Conservation (phyloP, 2,888 invertebrate genomes). For the Tuta absoluta region DNA sequence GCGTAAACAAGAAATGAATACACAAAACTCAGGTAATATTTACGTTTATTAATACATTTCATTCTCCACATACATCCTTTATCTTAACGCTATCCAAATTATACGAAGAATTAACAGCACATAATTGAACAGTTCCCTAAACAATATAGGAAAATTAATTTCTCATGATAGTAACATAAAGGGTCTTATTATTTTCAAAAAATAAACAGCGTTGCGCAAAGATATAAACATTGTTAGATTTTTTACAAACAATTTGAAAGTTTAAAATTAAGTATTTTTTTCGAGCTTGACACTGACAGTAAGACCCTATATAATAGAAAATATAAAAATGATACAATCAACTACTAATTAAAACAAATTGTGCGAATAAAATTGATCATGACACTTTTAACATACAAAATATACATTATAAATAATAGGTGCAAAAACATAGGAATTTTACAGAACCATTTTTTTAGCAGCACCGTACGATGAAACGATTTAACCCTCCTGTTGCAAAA, state of each 20-base stretch:
- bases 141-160: not conserved
- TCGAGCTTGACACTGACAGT: not conserved
- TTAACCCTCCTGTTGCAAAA: not conserved
- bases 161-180: not conserved
- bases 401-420: conserved; percentile 45
- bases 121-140: conserved; percentile 18
- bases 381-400: conserved; percentile 46
- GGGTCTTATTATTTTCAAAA: not conserved
- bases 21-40: conserved; percentile 41
- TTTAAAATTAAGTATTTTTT: too few species aligned
- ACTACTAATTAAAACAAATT: conserved; percentile 45
- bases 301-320: not conserved
- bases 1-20: conserved; percentile 34
- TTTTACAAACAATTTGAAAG: too few species aligned
- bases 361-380: conserved; percentile 53
- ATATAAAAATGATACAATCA: conserved; percentile 22
- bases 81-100: conserved; percentile 32
- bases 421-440: not conserved
- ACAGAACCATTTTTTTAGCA: not conserved
- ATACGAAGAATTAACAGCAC: conserved; percentile 26
- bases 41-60: conserved; percentile 59
- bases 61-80: conserved; percentile 41
- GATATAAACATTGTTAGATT: not conserved
- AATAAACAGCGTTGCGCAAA: not conserved
- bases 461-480: not conserved